These are phyloP conservation scores for Homarus americanus DNA, from an alignment of 1,140 invertebrate species.

Conservation along the genomic window DNA sequence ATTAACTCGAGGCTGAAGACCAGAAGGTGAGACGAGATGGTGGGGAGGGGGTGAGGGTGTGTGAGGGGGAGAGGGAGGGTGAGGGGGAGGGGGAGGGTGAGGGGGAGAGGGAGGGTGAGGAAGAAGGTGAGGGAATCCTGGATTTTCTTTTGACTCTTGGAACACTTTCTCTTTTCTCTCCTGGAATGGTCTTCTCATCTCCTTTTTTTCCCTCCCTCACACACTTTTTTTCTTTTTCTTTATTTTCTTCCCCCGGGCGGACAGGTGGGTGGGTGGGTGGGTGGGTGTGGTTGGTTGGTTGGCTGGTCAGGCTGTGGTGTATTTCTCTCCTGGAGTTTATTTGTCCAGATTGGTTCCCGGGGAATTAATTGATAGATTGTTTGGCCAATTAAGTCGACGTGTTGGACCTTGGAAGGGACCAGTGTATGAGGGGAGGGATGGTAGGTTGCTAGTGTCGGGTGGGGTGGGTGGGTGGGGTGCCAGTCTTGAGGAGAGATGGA, in stretches of 20 bases:
- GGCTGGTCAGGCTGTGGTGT: conserved; percentile 41
- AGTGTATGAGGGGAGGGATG: neutral
- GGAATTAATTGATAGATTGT: conserved; percentile 65
- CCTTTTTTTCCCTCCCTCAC: neutral
- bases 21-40: conserved; percentile 35
- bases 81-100: too few relatives aligned
- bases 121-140: conserved; percentile 4
- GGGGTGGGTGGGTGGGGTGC: neutral
- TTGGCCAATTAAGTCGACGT: conserved; percentile 64
- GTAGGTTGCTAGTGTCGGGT: neutral
- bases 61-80: too few relatives aligned
- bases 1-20: conserved; percentile 47
- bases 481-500: neutral
- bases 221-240: neutral
- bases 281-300: too few relatives aligned
- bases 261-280: neutral
- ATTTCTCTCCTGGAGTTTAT: conserved; percentile 54
- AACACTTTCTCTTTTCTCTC: conserved; percentile 22
- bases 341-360: conserved; percentile 46
- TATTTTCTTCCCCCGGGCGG: neutral
- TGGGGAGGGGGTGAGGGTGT: too few relatives aligned
- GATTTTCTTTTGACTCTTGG: neutral
- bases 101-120: too few relatives aligned
- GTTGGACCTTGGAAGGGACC: conserved; percentile 43
- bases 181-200: neutral